phyloP scores from a whole-genome alignment of 1,140 invertebrate species.

The Cyclina sinensis region DNA sequence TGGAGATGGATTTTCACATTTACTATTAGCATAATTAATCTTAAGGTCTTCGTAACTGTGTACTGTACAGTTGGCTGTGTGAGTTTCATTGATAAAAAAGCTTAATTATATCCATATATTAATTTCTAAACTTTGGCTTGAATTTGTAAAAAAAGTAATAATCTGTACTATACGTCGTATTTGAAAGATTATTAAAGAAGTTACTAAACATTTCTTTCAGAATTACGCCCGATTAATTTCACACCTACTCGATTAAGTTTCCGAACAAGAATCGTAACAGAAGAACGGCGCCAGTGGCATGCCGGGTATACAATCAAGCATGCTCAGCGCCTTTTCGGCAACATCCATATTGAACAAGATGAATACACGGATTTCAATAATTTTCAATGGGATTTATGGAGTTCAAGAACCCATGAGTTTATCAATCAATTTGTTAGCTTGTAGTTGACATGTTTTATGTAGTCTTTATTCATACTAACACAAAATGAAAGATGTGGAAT shows the following conservation, averaged over 20 bases:
- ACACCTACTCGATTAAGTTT: conserved; percentile 58
- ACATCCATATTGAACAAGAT: conserved; percentile 49
- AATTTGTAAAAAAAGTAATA: not conserved
- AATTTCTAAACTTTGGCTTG: not conserved
- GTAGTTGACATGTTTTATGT: conserved; percentile 49
- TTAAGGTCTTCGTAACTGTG: too few species aligned
- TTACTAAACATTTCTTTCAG: conserved; percentile 42
- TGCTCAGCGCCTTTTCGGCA: conserved; percentile 7
- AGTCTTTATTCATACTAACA: conserved; percentile 28
- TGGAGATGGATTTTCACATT: too few species aligned
- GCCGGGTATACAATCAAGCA: conserved; percentile 52
- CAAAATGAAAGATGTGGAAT: conserved; percentile 29
- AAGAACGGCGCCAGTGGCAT: conserved; percentile 51
- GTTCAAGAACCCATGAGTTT: conserved; percentile 57
- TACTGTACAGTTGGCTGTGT: too few species aligned
- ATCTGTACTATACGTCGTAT: not conserved
- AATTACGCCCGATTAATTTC: conserved; percentile 59
- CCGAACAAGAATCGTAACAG: conserved; percentile 42
- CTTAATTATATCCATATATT: conserved; percentile 28
- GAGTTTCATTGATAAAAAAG: conserved; percentile 4
- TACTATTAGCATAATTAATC: too few species aligned
- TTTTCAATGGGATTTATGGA: conserved; percentile 32
- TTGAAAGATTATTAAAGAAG: conserved; percentile 13
- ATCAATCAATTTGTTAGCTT: conserved; percentile 63
- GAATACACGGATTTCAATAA: conserved; percentile 40